These are phyloP conservation scores for Rhopilema esculentum DNA, from an alignment of 30 jellyfish, hydroid and myxozoan species.

Conservation along the genomic window DNA sequence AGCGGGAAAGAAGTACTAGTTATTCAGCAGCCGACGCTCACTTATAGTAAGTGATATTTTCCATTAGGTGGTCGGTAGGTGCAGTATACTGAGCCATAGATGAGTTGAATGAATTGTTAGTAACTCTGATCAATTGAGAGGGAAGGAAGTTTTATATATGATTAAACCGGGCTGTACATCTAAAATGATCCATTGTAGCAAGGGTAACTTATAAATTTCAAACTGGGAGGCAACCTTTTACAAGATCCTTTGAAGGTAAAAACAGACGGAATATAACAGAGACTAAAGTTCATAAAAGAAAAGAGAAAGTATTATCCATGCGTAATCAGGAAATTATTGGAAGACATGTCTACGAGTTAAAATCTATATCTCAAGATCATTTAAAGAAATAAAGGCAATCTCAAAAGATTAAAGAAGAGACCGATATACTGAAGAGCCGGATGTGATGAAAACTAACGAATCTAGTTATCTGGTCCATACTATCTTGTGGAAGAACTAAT, in stretches of 20 bases:
- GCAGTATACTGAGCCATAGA: conserved; percentile 33
- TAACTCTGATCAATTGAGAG: too few relatives aligned
- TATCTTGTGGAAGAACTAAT: too few relatives aligned
- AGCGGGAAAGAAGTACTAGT: too few relatives aligned
- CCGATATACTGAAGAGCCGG: too few relatives aligned
- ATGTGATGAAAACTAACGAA: too few relatives aligned
- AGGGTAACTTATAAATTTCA: not conserved
- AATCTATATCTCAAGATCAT: too few relatives aligned
- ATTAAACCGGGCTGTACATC: conserved; percentile 70
- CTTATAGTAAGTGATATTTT: too few relatives aligned
- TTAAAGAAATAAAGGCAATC: too few relatives aligned
- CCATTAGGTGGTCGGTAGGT: conserved; percentile 62
- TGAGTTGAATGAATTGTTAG: conserved; percentile 47
- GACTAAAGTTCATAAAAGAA: not conserved
- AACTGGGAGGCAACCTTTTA: not conserved
- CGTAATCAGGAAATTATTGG: not conserved
- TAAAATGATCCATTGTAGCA: not conserved
- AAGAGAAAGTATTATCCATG: not conserved
- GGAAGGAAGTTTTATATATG: conserved; percentile 45
- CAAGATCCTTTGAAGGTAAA: not conserved
- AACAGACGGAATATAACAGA: not conserved
- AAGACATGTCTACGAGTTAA: not conserved
- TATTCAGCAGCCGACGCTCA: too few relatives aligned
- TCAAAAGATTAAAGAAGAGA: too few relatives aligned
- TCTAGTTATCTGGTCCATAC: too few relatives aligned